phyloP scores from a whole-genome alignment of 2,113 vertebrate genomes.

The Chloebia gouldiae region DNA sequence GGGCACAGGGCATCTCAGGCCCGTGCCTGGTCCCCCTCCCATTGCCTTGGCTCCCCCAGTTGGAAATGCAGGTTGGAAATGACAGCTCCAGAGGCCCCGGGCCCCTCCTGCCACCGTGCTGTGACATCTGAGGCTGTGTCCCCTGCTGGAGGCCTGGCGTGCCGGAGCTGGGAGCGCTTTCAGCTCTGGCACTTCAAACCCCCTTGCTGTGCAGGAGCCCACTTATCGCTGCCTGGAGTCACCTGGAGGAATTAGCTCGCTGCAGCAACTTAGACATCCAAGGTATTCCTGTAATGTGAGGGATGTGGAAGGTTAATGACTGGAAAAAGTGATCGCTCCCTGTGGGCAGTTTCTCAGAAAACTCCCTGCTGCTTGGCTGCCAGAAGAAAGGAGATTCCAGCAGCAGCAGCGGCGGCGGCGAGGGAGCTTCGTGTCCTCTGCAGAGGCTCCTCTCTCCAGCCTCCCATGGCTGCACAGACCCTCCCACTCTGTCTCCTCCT shows the following conservation, averaged over 20 bases:
- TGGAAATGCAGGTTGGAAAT: neutral
- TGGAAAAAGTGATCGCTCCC: constrained; percentile 63
- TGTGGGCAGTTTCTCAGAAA: constrained; percentile 53
- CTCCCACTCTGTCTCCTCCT: neutral
- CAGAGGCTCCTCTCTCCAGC: neutral
- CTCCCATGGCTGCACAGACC: neutral
- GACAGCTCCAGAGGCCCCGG: neutral
- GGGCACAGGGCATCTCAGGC: neutral
- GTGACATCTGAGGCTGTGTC: constrained; percentile 19
- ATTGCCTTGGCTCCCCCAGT: neutral
- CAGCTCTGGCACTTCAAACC: constrained; percentile 43
- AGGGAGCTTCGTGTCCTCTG: neutral
- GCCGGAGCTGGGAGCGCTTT: neutral
- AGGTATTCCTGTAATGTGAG: constrained; percentile 31
- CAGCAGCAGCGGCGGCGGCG: neutral
- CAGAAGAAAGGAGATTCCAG: constrained; percentile 51
- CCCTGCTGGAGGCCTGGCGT: constrained; percentile 17
- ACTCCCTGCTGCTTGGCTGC: constrained; percentile 56
- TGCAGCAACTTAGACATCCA: constrained; percentile 38
- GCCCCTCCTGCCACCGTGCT: neutral
- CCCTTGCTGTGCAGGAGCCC: constrained; percentile 48
- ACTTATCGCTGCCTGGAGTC: constrained; percentile 41
- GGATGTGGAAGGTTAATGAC: constrained; percentile 68
- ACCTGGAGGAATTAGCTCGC: constrained; percentile 54
- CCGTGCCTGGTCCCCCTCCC: neutral